Percentiles rank a stretch among this genome's conserved stretches.
phyloP scores from a whole-genome alignment of 2,113 vertebrate genomes.

The Danio rerio region DNA sequence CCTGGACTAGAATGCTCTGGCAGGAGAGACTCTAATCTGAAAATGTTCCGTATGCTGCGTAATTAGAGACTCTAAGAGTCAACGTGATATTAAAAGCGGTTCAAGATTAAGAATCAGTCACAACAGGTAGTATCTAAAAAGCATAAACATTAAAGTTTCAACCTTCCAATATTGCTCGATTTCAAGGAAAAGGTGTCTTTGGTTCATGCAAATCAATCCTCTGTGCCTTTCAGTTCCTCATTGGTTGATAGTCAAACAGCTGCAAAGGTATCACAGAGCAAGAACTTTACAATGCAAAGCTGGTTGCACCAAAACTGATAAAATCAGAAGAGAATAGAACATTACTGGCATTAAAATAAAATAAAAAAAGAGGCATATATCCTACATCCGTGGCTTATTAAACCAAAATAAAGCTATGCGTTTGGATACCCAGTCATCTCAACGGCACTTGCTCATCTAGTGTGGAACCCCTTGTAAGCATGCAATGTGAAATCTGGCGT shows the following conservation, averaged over 20 bases:
- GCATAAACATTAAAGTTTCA: background rate
- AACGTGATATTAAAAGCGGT: background rate
- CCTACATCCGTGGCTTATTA: background rate
- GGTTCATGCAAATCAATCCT: slow-evolving; percentile 3
- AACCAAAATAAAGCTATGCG: background rate
- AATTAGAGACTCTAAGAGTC: background rate
- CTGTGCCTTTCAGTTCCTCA: slow-evolving; percentile 25
- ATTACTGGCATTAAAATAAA: background rate
- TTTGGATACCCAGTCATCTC: background rate
- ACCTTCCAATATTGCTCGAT: background rate
- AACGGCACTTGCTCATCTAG: background rate
- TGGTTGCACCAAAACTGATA: background rate
- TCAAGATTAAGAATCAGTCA: background rate
- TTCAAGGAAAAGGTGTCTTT: background rate
- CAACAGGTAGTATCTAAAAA: too few relatives aligned
- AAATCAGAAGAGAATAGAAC: background rate
- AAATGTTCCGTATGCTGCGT: background rate
- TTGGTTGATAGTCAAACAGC: slow-evolving; percentile 2
- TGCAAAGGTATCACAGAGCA: background rate
- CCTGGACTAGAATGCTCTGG: background rate
- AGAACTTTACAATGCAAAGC: background rate
- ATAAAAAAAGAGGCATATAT: background rate
- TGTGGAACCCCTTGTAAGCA: background rate
- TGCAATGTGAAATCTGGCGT: background rate
- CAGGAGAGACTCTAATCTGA: background rate